Conservation (phyloP, 2,113 vertebrate genomes). For the Thunnus thynnus region DNA sequence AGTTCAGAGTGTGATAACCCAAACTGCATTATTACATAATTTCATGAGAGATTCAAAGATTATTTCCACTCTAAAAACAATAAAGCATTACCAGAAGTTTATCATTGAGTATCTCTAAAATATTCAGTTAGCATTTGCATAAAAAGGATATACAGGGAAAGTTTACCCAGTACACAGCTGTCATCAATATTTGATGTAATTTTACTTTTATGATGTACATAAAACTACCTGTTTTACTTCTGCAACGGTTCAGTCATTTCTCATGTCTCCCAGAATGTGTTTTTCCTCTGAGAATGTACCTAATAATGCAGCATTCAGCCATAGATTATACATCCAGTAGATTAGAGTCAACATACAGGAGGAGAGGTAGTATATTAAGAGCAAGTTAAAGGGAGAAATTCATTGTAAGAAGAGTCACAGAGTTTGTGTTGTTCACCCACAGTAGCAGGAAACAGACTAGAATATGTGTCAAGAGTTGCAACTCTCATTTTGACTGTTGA, state of each 20-base stretch:
- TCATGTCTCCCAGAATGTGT: not conserved
- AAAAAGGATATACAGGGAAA: too few relatives aligned
- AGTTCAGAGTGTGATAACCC: not conserved
- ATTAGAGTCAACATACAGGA: not conserved
- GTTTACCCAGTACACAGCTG: too few relatives aligned
- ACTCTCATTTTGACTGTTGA: not conserved
- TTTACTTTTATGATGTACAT: too few relatives aligned
- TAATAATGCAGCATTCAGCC: too few relatives aligned
- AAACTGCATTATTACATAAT: not conserved
- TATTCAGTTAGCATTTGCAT: not conserved
- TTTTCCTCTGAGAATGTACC: too few relatives aligned
- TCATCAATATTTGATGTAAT: too few relatives aligned
- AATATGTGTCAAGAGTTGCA: not conserved
- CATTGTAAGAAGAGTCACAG: not conserved
- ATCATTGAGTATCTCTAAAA: not conserved
- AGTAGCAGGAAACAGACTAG: not conserved
- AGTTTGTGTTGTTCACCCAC: not conserved
- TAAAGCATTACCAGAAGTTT: not conserved
- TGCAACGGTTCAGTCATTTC: not conserved
- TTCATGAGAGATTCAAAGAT: not conserved
- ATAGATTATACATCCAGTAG: not conserved
- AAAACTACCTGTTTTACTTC: not conserved
- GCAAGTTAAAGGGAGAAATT: not conserved
- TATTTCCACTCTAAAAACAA: conserved; percentile 17
- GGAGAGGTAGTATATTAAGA: not conserved